A percentile compares a stretch with the other conserved stretches of the same genome.
Evolutionary conservation across 2,797 vertebrate genomes (phyloP).

Genomic region (Heterohyrax brucei): DNA sequence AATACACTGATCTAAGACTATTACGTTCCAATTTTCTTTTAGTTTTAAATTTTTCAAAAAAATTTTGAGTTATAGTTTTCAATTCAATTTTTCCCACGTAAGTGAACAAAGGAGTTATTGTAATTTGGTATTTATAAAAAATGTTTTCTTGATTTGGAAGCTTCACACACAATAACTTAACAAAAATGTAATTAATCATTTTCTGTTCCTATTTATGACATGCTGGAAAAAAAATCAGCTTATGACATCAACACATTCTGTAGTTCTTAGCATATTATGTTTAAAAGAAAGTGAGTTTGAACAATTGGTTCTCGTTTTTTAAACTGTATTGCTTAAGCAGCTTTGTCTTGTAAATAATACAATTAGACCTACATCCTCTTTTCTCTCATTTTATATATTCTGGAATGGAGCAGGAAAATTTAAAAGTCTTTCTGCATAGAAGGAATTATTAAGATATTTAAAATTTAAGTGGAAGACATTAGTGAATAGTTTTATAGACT

Average conservation of each 20-base stretch:
- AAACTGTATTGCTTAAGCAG: constrained; percentile 1
- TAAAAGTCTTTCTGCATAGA: neutral
- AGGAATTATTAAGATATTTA: neutral
- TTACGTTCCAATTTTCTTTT: neutral
- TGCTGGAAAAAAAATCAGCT: neutral
- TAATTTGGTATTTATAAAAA: constrained; percentile 47
- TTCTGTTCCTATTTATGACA: neutral
- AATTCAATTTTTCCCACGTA: neutral
- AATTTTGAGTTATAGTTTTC: constrained; percentile 16
- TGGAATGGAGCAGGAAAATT: neutral
- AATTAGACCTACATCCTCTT: neutral
- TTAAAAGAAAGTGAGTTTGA: constrained; percentile 4
- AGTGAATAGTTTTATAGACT: neutral
- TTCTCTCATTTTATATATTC: constrained; percentile 26
- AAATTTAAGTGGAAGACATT: constrained; percentile 8
- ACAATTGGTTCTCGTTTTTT: neutral
- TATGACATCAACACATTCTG: neutral
- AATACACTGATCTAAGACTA: neutral
- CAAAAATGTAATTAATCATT: neutral
- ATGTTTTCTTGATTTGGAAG: neutral
- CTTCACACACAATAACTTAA: neutral
- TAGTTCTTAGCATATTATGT: neutral
- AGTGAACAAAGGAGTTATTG: neutral
- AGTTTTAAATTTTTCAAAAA: neutral
- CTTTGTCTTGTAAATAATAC: neutral